A percentile compares a stretch with the other conserved stretches of the same genome.
phyloP scores from a whole-genome alignment of 2,888 invertebrate genomes.

The Leucoma salicis region DNA sequence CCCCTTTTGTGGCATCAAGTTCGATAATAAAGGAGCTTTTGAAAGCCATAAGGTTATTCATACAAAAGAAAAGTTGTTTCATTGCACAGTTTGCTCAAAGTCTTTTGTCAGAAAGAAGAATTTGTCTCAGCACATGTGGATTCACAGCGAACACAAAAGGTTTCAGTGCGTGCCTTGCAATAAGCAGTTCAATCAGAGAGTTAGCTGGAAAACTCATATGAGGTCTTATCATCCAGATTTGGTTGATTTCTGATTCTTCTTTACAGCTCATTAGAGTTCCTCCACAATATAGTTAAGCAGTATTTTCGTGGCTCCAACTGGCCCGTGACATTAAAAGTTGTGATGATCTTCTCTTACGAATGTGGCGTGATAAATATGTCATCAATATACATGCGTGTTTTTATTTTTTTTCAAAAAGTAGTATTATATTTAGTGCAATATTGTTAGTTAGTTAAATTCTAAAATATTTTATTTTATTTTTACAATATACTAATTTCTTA shows the following conservation, averaged over 20 bases:
- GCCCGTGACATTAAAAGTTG: too few relatives aligned
- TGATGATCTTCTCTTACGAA: too few relatives aligned
- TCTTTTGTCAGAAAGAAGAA: constrained; percentile 53
- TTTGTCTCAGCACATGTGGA: constrained; percentile 55
- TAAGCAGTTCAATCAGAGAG: constrained; percentile 46
- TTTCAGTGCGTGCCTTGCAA: constrained; percentile 50
- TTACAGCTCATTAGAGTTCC: too few relatives aligned
- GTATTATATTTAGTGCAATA: constrained; percentile 6
- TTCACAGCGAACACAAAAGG: constrained; percentile 55
- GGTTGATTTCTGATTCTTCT: constrained; percentile 37
- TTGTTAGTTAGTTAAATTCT: constrained; percentile 2
- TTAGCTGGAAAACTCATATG: constrained; percentile 56
- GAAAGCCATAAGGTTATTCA: constrained; percentile 66
- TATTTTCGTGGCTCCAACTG: too few relatives aligned
- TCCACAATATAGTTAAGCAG: too few relatives aligned
- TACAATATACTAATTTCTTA: too few relatives aligned
- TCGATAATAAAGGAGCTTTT: constrained; percentile 52
- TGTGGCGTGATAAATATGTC: background rate
- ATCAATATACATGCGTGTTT: background rate
- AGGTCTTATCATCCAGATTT: constrained; percentile 54
- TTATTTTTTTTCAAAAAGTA: background rate
- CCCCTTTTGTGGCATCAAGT: constrained; percentile 46
- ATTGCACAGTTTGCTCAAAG: constrained; percentile 68
- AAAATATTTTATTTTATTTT: constrained; percentile 2
- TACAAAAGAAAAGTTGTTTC: constrained; percentile 63